Conservation (phyloP, 23 tunicate species). For the Halocynthia roretzi region DNA sequence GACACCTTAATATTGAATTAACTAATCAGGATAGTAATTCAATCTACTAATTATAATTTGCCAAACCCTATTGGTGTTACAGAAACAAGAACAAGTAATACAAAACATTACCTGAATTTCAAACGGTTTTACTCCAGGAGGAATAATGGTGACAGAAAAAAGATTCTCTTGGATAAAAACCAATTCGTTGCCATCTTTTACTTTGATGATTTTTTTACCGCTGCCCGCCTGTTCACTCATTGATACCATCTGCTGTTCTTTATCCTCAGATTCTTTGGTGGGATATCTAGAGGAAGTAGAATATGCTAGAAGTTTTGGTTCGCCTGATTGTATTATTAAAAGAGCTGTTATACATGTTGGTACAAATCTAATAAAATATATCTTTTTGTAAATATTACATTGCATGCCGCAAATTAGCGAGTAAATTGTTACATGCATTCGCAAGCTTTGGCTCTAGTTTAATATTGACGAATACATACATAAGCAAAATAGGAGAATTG, state of each 20-base stretch:
- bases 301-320: too few species aligned
- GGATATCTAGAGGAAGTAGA: neutral
- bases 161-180: constrained; percentile 71
- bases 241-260: constrained; percentile 9
- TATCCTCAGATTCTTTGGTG: neutral
- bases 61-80: too few species aligned
- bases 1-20: constrained; percentile 46
- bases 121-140: constrained; percentile 64
- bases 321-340: too few species aligned
- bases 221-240: neutral
- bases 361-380: neutral
- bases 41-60: too few species aligned
- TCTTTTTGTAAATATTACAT: too few species aligned
- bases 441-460: too few species aligned
- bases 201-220: constrained; percentile 22
- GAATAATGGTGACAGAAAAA: constrained; percentile 51
- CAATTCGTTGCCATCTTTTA: constrained; percentile 46
- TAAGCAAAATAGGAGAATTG: too few species aligned
- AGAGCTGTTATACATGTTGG: too few species aligned
- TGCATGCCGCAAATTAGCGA: neutral
- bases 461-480: too few species aligned
- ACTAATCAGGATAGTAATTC: neutral
- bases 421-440: neutral
- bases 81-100: neutral
- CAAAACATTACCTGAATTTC: constrained; percentile 73